Conservation (phyloP, 1,140 invertebrate genomes). For the Chelonus insularis region DNA sequence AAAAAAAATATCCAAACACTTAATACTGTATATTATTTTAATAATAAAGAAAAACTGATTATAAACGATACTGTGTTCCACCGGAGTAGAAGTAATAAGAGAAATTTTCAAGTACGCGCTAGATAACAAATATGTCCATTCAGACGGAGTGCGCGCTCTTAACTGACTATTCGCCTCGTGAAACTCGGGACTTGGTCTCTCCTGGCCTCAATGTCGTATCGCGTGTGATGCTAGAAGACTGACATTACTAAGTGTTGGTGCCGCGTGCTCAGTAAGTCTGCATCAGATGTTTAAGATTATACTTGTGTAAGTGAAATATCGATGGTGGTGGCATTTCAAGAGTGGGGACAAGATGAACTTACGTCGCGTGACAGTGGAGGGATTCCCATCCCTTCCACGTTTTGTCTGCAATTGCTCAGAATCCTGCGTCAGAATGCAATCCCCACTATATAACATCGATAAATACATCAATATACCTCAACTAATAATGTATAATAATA, state of each 20-base stretch:
- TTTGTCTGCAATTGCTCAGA: neutral
- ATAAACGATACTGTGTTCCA: too few relatives aligned
- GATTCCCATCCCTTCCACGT: neutral
- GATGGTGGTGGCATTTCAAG: neutral
- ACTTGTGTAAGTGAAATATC: constrained; percentile 1
- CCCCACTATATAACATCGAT: neutral
- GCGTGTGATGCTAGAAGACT: constrained; percentile 31
- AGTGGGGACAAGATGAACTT: neutral
- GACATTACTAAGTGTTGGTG: constrained; percentile 25
- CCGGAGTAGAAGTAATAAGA: too few relatives aligned
- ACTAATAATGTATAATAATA: too few relatives aligned
- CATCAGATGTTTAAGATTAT: constrained; percentile 1
- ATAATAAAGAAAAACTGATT: too few relatives aligned
- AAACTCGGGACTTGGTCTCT: neutral
- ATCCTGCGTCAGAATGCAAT: neutral
- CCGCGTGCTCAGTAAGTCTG: constrained; percentile 10
- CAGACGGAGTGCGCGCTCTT: constrained; percentile 45
- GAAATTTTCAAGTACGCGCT: too few relatives aligned
- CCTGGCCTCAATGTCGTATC: constrained; percentile 30
- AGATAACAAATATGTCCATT: constrained; percentile 43
- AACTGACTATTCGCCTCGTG: constrained; percentile 49
- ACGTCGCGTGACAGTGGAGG: neutral
- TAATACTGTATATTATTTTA: too few relatives aligned
- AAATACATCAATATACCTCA: too few relatives aligned
- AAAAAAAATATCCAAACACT: too few relatives aligned